Conservation (phyloP, 2,888 invertebrate species). For the Dolomedes plantarius region DNA sequence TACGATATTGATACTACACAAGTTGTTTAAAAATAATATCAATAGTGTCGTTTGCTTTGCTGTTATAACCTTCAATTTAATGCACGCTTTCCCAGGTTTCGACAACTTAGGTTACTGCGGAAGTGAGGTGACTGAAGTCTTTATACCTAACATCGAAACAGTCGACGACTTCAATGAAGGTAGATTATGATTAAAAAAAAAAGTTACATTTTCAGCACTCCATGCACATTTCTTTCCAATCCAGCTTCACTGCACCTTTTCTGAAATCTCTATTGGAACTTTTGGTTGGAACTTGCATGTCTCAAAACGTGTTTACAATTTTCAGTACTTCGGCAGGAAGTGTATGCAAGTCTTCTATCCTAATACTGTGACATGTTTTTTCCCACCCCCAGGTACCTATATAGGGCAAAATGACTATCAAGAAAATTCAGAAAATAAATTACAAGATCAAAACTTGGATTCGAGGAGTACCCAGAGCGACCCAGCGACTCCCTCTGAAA, state of each 20-base stretch:
- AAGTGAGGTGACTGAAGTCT: conserved; percentile 80
- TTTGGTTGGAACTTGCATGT: too few species aligned
- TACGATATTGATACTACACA: too few species aligned
- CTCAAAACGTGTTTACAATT: too few species aligned
- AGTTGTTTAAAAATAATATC: too few species aligned
- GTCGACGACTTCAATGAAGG: conserved; percentile 26
- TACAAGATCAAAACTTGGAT: conserved; percentile 44
- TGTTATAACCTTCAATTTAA: neutral
- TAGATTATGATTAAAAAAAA: conserved; percentile 80
- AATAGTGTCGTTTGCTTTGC: too few species aligned
- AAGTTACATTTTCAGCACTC: too few species aligned
- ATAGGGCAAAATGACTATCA: conserved; percentile 23
- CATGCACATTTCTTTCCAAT: too few species aligned
- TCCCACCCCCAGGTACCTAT: conserved; percentile 58
- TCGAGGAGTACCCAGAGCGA: conserved; percentile 56
- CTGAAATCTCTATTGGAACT: too few species aligned
- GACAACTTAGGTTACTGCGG: conserved; percentile 87
- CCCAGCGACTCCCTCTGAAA: conserved; percentile 29
- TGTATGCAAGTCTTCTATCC: too few species aligned
- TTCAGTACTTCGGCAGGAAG: too few species aligned
- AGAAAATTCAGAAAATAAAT: conserved; percentile 31
- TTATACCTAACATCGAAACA: conserved; percentile 15
- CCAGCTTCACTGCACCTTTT: conserved; percentile 61
- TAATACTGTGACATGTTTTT: neutral
- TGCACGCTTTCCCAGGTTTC: conserved; percentile 76